A percentile compares a stretch with the other conserved stretches of the same genome.
phyloP scores from a whole-genome alignment of 2,888 invertebrate species.

The Drosophila tripunctata region DNA sequence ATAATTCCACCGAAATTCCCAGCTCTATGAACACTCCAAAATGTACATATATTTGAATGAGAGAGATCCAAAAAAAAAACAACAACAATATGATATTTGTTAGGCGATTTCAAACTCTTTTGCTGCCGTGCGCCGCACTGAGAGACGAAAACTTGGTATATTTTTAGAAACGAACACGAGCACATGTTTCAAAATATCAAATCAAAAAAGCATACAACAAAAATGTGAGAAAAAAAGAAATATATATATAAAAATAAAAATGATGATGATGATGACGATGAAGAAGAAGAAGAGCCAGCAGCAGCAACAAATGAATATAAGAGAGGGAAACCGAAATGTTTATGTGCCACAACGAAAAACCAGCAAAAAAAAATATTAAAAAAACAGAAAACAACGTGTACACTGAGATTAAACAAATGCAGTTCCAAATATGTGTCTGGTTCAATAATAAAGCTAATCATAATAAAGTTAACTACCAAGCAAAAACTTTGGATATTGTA shows the following conservation, averaged over 20 bases:
- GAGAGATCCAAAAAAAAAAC: background rate
- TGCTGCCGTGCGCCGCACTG: conserved; percentile 30
- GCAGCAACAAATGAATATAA: conserved; percentile 29
- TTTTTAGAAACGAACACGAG: conserved; percentile 65
- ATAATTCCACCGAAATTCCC: background rate
- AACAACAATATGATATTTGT: conserved; percentile 27
- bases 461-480: no score
- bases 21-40: background rate
- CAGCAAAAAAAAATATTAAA: conserved; percentile 6
- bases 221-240: conserved; percentile 23
- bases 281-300: conserved; percentile 6
- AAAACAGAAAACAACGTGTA: conserved; percentile 3
- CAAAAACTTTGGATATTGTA: no score
- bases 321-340: conserved; percentile 42
- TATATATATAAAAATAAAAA: conserved; percentile 55
- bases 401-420: conserved; percentile 22
- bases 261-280: no score
- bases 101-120: conserved; percentile 41
- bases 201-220: conserved; percentile 57
- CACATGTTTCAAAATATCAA: conserved; percentile 78
- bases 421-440: conserved; percentile 10
- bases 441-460: no score
- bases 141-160: conserved; percentile 42
- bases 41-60: no score
- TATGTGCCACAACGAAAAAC: conserved; percentile 10